Evolutionary conservation across 1,140 invertebrate genomes (phyloP), one percentile per base, ranked within the genome.

Genomic region (Drosophila aff.): DNA sequence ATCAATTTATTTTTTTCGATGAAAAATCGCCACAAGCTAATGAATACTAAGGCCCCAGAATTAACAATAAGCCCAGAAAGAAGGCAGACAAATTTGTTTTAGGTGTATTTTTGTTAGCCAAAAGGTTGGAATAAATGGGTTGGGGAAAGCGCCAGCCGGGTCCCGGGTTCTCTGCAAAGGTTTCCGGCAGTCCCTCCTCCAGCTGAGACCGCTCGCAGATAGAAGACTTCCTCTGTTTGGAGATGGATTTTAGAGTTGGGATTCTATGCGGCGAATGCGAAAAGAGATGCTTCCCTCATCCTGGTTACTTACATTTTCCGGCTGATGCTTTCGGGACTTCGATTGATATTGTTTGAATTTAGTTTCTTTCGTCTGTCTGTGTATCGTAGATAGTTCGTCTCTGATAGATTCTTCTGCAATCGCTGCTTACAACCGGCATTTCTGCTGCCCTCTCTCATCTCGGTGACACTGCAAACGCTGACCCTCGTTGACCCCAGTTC

Each of bases 91-190:
- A 7, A 13, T 6, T 26, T 53, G 13, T 18, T 33, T 21, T 21
- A 9, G 3, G 18, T 53, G 28, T 53, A 53, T 36, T 53, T 53
- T 53, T 53, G 50, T 53, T 9, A 36, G 52, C 52, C 52, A 55
- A 55, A 36, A 2, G 13, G 4, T 36, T 23, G 23, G 0, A 13
- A 31, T 36, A 36, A 21, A 36, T 21, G 8, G 2, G n/a, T 7
- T 21, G 5, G 15, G 13, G 2, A 36, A 23, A 9, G 52, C 18
- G 8, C 52, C 52, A 55, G 52, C 33, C 18, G 52, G 18, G 23
- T 16, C 52, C 23, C 1, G 1, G n/a, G 5, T 4, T 6, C 28
- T 33, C n/a, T 3, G 13, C n/a, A 33, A 36, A 36, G n/a, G n/a
- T 4, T 4, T 15, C 8, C 31, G 18, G 50, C 33, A 16, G 28